Base-by-base conservation (phyloP, 2,888 invertebrate genomes). In the Hydrotaea cyrtoneurina region DNA sequence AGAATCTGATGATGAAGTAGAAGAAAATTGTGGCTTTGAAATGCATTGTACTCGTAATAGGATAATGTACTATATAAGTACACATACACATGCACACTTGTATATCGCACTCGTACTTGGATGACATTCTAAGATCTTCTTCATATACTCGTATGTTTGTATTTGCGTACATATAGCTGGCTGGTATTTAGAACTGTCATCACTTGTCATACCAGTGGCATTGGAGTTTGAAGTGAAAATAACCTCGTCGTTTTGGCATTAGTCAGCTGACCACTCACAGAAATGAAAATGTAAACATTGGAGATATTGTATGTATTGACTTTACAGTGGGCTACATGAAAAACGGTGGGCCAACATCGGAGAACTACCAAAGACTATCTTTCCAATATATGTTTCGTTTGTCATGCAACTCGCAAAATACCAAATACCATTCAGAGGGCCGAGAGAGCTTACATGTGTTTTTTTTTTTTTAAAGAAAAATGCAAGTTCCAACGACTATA, bases 191-290 rank as follows among this genome's bases (percentile, higher is more conserved):
- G 19, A 55, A 73, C 57, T 73, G 73, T 73, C 55, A 21, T 55
- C 73, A 73, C 73, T 55, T 73, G 39, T 73, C 57, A 57, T 73
- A n/a, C n/a, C n/a, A n/a, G n/a, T 19, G 73, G 57, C 55, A 73
- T 73, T 21, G 21, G 36, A 36, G 36, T 17, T 46, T 19, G 19
- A n/a, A 39, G 17, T n/a, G 17, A 36, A 64, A 19, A 7, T 17
- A 7, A 53, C 55, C 19, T 1, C 39, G 21, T 21, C 55, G 55
- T 21, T 23, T 19, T 10, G 55, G 11, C 21, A 19, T 23, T 23
- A 26, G 26, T 59, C 26, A 8, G 59, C 26, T 59, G 59, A 26
- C 26, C 26, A 59, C 23, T 59, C 59, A 21, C 0, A 23, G 23
- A 57, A 23, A 3, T 57, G 57, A 15, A 23, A 15, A 23, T 15